Conservation (phyloP, 2,797 vertebrate genomes). For the Siniperca scherzeri region DNA sequence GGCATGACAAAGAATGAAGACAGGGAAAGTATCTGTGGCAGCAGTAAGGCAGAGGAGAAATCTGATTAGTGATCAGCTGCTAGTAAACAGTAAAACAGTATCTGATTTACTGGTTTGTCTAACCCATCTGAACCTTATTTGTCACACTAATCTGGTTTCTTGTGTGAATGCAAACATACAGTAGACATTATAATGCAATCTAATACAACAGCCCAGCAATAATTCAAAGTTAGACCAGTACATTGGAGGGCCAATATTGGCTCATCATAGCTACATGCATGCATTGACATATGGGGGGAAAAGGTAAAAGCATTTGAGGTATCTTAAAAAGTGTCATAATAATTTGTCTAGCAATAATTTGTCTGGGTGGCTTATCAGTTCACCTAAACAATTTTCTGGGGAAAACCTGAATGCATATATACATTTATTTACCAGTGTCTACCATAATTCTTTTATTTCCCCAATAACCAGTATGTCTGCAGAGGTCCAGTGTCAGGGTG, state of each 20-base stretch:
- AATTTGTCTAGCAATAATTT: background rate
- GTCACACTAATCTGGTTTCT: background rate
- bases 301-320: background rate
- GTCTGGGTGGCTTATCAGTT: background rate
- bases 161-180: background rate
- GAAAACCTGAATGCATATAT: background rate
- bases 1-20: background rate
- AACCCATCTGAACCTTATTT: too few species aligned
- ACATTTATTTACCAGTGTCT: background rate
- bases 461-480: background rate
- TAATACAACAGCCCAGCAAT: background rate
- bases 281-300: too few species aligned
- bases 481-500: background rate
- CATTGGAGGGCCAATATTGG: too few species aligned
- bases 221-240: background rate
- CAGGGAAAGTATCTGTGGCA: background rate
- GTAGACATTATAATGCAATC: slow-evolving; percentile 4
- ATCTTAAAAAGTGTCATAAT: background rate
- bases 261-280: background rate
- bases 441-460: background rate
- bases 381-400: background rate
- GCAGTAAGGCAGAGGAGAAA: background rate
- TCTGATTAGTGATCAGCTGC: background rate
- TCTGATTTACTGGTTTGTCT: background rate
- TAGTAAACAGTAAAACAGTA: too few species aligned